These are phyloP conservation scores for Drosophila algonquin DNA, from an alignment of 2,888 invertebrate genomes.

Conservation along the genomic window DNA sequence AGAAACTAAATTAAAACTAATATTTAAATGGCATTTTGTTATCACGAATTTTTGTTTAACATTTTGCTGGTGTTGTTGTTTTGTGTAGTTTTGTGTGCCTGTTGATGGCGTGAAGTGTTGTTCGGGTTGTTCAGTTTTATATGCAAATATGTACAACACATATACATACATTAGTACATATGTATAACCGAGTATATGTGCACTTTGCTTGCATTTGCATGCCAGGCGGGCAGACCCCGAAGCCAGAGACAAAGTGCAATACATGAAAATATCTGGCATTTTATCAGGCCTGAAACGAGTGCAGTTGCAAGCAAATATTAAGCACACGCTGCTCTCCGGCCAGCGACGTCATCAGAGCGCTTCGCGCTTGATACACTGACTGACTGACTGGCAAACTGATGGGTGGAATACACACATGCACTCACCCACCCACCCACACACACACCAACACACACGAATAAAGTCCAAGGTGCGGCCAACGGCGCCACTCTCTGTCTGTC, in stretches of 20 bases:
- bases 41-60: constrained; percentile 63
- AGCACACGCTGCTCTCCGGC: constrained; percentile 28
- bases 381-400: constrained; percentile 42
- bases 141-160: neutral
- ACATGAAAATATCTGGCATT: constrained; percentile 37
- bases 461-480: constrained; percentile 28
- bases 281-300: constrained; percentile 35
- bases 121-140: neutral
- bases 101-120: neutral
- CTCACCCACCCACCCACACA: neutral
- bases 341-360: constrained; percentile 53
- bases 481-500: constrained; percentile 37
- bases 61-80: neutral
- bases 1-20: constrained; percentile 23
- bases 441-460: neutral
- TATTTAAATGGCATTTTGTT: constrained; percentile 60
- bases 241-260: constrained; percentile 62
- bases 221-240: constrained; percentile 13
- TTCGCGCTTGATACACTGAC: constrained; percentile 26
- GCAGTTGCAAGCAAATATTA: constrained; percentile 32
- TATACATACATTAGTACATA: constrained; percentile 8
- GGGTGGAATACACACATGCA: constrained; percentile 14
- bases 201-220: constrained; percentile 31
- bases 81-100: neutral
- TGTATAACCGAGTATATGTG: constrained; percentile 11